phyloP scores from a whole-genome alignment of 2,888 invertebrate species.

The Baronia brevicornis region DNA sequence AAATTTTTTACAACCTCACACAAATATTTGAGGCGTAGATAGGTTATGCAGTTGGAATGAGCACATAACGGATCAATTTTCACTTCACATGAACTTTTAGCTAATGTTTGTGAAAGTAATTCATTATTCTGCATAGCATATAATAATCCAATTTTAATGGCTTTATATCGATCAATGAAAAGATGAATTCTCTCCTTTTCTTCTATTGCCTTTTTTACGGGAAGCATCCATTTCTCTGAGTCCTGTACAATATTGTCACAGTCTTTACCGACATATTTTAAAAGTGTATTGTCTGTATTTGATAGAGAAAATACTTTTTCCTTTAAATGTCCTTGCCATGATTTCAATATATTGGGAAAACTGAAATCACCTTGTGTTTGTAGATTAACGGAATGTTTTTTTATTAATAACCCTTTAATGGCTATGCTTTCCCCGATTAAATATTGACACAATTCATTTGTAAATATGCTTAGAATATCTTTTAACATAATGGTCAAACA shows the following conservation, averaged over 20 bases:
- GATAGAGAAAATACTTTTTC: slow-evolving; percentile 18
- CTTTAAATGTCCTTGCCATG: slow-evolving; percentile 68
- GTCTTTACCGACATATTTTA: slow-evolving; percentile 40
- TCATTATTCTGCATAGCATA: slow-evolving; percentile 33
- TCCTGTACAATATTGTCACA: slow-evolving; percentile 43
- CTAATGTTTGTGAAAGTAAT: slow-evolving; percentile 30
- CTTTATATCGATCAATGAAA: slow-evolving; percentile 61
- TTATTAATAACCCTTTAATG: slow-evolving; percentile 49
- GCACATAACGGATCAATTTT: slow-evolving; percentile 37
- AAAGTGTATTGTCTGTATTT: slow-evolving; percentile 30
- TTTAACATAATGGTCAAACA: slow-evolving; percentile 30
- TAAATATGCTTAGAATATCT: slow-evolving; percentile 34
- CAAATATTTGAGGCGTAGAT: slow-evolving; percentile 44
- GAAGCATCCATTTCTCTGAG: slow-evolving; percentile 65
- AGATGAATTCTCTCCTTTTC: slow-evolving; percentile 64
- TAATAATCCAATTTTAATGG: slow-evolving; percentile 38
- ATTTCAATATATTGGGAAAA: slow-evolving; percentile 73
- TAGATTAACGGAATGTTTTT: slow-evolving; percentile 76
- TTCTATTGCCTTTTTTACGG: slow-evolving; percentile 49
- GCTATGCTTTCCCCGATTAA: slow-evolving; percentile 29
- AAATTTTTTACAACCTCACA: slow-evolving; percentile 42
- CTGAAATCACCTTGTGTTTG: slow-evolving; percentile 77
- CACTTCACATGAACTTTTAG: slow-evolving; percentile 22
- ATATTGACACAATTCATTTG: slow-evolving; percentile 32
- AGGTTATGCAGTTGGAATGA: slow-evolving; percentile 37